Base-by-base conservation (phyloP, 2,797 vertebrate species). In the Anolis apletophallus region DNA sequence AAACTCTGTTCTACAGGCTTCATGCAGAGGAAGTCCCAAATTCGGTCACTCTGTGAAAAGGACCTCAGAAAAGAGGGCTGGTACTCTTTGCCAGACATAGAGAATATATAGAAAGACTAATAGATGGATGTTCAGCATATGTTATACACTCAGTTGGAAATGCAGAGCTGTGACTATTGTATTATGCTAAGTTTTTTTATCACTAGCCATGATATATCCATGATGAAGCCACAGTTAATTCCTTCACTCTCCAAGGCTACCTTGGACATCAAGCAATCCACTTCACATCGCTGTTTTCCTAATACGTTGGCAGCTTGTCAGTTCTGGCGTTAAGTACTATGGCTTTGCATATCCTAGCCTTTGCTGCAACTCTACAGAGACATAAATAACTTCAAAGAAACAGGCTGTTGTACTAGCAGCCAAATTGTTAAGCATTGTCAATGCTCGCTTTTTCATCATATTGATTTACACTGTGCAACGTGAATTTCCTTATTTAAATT, bases 401-500 rank as follows among this genome's bases (percentile, higher is more conserved):
- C 40, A 80, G 67, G 80, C 90, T 79, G 9, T 88, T 85, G 76
- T 54, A 89, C 87, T 87, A 93, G 92, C 85, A 86, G 93, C 92
- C 93, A 90, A 93, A 92, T 85, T 77, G 84, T 85, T 54, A 87
- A 93, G 85, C 84, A 87, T 81, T 90, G 92, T 95, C 94, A 83
- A 87, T 72, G 83, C 87, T 90, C 91, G 88, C 88, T 90, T 94
- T 94, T 94, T 94, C 89, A 91, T 88, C 93, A 85, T 92, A 95
- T 93, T 19, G 90, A 94, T 94, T 91, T 94, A 89, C 87, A 82
- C 88, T 84, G 84, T 88, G 84, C 91, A 93, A 95, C 89, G 80
- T 21, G 90, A 91, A 90, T 93, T 87, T 95, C 88, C 92, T 94
- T 93, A 94, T 95, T 95, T 94, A 95, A 95, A 94, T 95, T 90